Conservation (phyloP, 2,113 vertebrate genomes). For the Seriola aureovittata region DNA sequence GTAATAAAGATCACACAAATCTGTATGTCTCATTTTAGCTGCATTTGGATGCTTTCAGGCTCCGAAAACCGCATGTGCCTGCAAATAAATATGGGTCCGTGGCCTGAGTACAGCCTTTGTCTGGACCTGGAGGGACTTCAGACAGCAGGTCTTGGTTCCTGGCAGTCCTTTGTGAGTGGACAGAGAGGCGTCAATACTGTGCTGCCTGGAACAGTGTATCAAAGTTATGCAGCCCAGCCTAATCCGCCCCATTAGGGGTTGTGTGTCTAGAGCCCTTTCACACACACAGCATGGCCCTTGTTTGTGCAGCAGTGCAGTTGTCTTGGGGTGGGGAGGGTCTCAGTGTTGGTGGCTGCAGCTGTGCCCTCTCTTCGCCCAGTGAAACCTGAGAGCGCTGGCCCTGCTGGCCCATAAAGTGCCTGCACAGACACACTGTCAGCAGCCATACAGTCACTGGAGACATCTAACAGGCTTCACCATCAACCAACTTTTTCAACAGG, state of each 20-base stretch:
- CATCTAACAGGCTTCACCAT: slow-evolving; percentile 34
- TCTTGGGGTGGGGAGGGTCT: slow-evolving; percentile 75
- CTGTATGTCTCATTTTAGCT: neutral
- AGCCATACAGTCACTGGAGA: slow-evolving; percentile 40
- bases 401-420: slow-evolving; percentile 67
- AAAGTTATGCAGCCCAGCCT: slow-evolving; percentile 69
- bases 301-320: slow-evolving; percentile 90
- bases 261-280: slow-evolving; percentile 77
- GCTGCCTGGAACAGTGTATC: slow-evolving; percentile 51
- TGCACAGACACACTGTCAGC: slow-evolving; percentile 75
- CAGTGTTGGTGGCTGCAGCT: slow-evolving; percentile 88
- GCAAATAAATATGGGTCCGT: slow-evolving; percentile 5
- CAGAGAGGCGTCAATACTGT: slow-evolving; percentile 51
- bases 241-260: slow-evolving; percentile 82
- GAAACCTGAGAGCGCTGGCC: slow-evolving; percentile 87
- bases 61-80: neutral
- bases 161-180: slow-evolving; percentile 26
- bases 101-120: slow-evolving; percentile 42
- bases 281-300: slow-evolving; percentile 89
- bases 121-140: slow-evolving; percentile 68
- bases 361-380: slow-evolving; percentile 84
- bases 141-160: slow-evolving; percentile 51
- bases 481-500: slow-evolving; percentile 6
- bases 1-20: neutral
- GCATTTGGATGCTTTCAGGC: neutral